A percentile compares a stretch with the other conserved stretches of the same genome.
Conservation (phyloP, 2,797 vertebrate genomes). For the Danio aesculapii region DNA sequence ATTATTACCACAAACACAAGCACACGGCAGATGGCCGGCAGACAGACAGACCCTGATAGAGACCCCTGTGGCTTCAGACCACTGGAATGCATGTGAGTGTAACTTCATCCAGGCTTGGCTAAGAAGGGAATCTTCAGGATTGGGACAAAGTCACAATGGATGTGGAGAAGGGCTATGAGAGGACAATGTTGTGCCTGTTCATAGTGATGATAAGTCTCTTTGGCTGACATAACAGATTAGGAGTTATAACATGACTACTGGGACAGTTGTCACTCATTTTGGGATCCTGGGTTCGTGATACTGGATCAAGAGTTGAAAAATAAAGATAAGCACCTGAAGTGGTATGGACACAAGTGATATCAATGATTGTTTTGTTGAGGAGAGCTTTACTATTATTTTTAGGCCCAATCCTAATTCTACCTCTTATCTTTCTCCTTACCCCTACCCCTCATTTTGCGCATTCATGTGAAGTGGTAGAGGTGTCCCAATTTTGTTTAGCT, state of each 20-base stretch:
- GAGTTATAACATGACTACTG: not conserved
- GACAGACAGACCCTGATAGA: constrained; percentile 14
- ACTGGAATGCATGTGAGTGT: constrained; percentile 32
- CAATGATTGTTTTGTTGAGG: not conserved
- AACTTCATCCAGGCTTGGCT: constrained; percentile 37
- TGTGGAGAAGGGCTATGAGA: not conserved
- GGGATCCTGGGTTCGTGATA: not conserved
- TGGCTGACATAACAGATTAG: not conserved
- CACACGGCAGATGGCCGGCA: constrained; percentile 4
- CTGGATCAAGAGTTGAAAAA: not conserved
- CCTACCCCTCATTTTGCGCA: no score
- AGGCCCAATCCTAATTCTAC: no score
- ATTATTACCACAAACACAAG: constrained; percentile 52
- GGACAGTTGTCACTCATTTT: constrained; percentile 9
- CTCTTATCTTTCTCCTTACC: no score
- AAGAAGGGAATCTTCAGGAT: not conserved
- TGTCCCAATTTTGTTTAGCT: no score
- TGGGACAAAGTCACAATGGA: constrained; percentile 7
- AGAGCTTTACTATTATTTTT: not conserved
- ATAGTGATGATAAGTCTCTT: not conserved
- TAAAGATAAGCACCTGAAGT: not conserved
- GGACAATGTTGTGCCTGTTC: not conserved
- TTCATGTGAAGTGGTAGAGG: no score
- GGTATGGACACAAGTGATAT: not conserved
- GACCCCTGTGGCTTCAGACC: constrained; percentile 13